These are phyloP conservation scores for Gadopsis marmoratus DNA, from an alignment of 2,797 vertebrate species.

Conservation along the genomic window DNA sequence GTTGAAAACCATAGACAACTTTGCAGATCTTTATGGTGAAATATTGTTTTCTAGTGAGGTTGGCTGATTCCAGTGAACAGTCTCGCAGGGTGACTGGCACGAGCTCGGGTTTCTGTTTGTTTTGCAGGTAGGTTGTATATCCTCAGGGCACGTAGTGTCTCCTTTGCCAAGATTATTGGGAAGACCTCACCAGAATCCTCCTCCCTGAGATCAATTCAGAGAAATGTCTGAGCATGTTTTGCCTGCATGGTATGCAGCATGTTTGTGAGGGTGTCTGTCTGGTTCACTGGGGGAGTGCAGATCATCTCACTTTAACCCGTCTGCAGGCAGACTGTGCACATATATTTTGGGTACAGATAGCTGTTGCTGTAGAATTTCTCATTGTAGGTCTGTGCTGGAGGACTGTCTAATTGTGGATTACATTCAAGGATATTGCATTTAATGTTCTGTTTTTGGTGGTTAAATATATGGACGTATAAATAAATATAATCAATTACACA, in stretches of 20 bases:
- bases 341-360: slow-evolving; percentile 32
- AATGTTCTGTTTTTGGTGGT: slow-evolving; percentile 18
- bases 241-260: slow-evolving; percentile 70
- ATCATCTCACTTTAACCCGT: slow-evolving; percentile 65
- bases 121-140: slow-evolving; percentile 57
- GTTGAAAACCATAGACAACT: neutral
- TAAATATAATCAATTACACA: neutral
- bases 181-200: slow-evolving; percentile 69
- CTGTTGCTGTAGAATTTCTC: slow-evolving; percentile 64
- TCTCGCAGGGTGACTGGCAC: slow-evolving; percentile 23
- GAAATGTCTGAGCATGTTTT: slow-evolving; percentile 83
- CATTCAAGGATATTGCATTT: slow-evolving; percentile 16
- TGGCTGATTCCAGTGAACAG: slow-evolving; percentile 15
- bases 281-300: slow-evolving; percentile 57
- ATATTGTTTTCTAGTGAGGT: slow-evolving; percentile 3
- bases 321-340: slow-evolving; percentile 54
- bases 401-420: slow-evolving; percentile 2
- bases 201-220: slow-evolving; percentile 68
- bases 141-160: slow-evolving; percentile 47
- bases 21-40: neutral
- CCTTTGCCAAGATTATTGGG: slow-evolving; percentile 55
- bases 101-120: slow-evolving; percentile 64
- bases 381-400: slow-evolving; percentile 27
- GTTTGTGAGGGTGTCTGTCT: slow-evolving; percentile 50
- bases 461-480: neutral